Percentiles rank a stretch among this genome's conserved stretches.
Conservation (phyloP, 2,113 vertebrate genomes). For the Cettia cetti region DNA sequence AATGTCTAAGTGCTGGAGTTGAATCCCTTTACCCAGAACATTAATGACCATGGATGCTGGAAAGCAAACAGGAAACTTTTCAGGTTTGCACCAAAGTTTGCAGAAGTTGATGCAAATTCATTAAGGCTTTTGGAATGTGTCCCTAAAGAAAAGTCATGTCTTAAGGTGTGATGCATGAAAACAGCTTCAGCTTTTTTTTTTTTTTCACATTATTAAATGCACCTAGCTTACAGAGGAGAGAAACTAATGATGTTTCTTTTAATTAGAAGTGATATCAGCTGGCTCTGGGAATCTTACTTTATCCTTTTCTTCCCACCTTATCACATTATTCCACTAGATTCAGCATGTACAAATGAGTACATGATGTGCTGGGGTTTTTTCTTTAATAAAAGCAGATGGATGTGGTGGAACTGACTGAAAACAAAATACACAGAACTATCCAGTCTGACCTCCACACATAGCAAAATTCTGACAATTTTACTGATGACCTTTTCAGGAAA, state of each 20-base stretch:
- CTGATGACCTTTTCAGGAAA: background rate
- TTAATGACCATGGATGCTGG: background rate
- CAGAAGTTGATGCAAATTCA: background rate
- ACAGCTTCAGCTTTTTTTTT: background rate
- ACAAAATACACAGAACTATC: background rate
- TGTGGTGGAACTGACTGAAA: background rate
- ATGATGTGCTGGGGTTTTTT: background rate
- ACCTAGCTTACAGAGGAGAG: background rate
- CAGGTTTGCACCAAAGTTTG: background rate
- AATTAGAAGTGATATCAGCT: background rate
- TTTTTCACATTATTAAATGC: background rate
- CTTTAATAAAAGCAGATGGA: background rate
- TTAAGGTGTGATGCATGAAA: background rate
- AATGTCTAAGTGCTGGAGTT: background rate
- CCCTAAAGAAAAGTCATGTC: background rate
- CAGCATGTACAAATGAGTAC: background rate
- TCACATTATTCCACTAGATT: background rate
- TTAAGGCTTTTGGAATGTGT: background rate
- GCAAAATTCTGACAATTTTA: background rate
- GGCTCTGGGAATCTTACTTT: background rate
- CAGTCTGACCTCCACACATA: background rate
- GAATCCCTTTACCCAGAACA: rapidly evolving
- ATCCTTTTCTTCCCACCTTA: background rate
- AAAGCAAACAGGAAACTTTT: background rate
- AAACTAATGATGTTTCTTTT: background rate